Percentiles rank a stretch among this genome's conserved stretches.
Evolutionary conservation across 30 jellyfish, hydroid and myxozoan species (phyloP).

Genomic region (Cassiopea andromeda): DNA sequence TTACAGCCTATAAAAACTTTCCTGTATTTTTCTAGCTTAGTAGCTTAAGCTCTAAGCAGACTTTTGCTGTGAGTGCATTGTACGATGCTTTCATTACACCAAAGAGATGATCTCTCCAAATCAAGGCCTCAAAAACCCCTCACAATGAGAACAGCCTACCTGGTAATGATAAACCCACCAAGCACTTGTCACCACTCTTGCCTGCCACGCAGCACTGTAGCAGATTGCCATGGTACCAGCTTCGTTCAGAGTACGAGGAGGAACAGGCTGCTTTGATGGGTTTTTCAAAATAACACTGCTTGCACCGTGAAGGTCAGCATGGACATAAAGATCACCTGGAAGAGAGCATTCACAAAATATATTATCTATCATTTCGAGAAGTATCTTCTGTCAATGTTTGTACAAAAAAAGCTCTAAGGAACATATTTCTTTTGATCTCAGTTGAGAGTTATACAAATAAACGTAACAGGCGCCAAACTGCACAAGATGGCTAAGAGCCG

Average conservation of each 20-base stretch:
- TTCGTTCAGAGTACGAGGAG: slow-evolving; percentile 94
- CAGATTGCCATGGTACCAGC: slow-evolving; percentile 99
- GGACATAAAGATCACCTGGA: slow-evolving; percentile 97
- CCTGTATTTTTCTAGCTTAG: too few relatives aligned
- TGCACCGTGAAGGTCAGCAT: slow-evolving; percentile 99
- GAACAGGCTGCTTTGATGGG: slow-evolving; percentile 92
- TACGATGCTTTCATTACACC: too few relatives aligned
- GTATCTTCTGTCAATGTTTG: not conserved
- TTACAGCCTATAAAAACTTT: too few relatives aligned
- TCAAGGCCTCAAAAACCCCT: too few relatives aligned
- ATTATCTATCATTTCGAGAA: too few relatives aligned
- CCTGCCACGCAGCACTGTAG: slow-evolving; percentile 99
- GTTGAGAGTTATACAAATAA: too few relatives aligned
- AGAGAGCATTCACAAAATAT: not conserved
- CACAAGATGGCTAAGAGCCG: too few relatives aligned
- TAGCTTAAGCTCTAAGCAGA: too few relatives aligned
- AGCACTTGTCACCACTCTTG: slow-evolving; percentile 97
- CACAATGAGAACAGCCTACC: slow-evolving; percentile 41
- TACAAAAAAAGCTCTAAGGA: not conserved
- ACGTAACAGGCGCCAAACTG: too few relatives aligned
- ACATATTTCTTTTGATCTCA: not conserved
- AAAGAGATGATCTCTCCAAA: too few relatives aligned
- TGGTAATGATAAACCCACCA: slow-evolving; percentile 99
- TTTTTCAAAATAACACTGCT: slow-evolving; percentile 85
- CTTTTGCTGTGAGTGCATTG: too few relatives aligned